Evolutionary conservation across 2,797 vertebrate genomes (phyloP).

Genomic region (Cephalopachus bancanus): DNA sequence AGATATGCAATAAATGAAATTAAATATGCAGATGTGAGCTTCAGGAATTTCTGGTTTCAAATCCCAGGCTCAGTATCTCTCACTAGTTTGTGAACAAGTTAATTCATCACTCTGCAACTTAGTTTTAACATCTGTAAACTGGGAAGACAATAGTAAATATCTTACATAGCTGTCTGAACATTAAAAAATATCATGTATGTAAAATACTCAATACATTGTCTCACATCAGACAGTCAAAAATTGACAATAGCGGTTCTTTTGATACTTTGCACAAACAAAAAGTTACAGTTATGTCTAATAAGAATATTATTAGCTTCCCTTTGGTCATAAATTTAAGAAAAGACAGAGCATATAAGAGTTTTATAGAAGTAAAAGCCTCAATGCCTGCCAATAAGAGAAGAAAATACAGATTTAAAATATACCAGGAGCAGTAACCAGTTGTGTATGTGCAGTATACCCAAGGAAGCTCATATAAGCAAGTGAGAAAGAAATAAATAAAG

Average conservation of each 20-base stretch:
- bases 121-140: neutral
- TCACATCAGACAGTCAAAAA: neutral
- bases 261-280: neutral
- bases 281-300: neutral
- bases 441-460: neutral
- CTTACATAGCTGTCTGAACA: neutral
- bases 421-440: neutral
- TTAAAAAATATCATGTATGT: neutral
- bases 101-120: neutral
- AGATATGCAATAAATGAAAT: conserved; percentile 41
- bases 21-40: conserved; percentile 15
- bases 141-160: neutral
- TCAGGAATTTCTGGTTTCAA: conserved; percentile 19
- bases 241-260: neutral
- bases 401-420: neutral
- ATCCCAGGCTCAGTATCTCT: neutral
- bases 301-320: neutral
- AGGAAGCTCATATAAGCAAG: neutral
- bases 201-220: neutral
- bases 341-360: neutral
- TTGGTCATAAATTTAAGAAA: neutral
- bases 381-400: neutral
- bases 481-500: neutral
- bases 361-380: neutral
- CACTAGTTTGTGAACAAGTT: neutral